Evolutionary conservation across 2,888 invertebrate genomes (phyloP).

Genomic region (Microplitis manilae): DNA sequence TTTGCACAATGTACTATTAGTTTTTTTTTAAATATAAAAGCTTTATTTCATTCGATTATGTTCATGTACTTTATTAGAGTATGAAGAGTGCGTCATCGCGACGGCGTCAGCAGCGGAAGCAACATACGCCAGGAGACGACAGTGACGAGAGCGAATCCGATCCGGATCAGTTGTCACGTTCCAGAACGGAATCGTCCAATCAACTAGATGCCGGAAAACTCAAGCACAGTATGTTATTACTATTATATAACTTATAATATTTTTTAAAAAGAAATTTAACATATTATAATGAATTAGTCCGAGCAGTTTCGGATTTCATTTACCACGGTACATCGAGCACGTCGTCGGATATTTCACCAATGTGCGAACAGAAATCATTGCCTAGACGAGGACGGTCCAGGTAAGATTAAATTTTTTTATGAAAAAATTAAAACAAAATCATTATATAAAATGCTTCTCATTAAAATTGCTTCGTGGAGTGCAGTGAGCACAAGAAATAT

Average conservation of each 20-base stretch:
- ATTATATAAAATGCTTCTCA: slow-evolving; percentile 22
- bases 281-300: slow-evolving; percentile 60
- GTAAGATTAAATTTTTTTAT: slow-evolving; percentile 67
- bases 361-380: slow-evolving; percentile 84
- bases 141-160: slow-evolving; percentile 85
- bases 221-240: slow-evolving; percentile 77
- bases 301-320: slow-evolving; percentile 78
- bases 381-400: slow-evolving; percentile 81
- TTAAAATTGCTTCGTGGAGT: slow-evolving; percentile 29
- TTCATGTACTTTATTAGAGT: slow-evolving; percentile 56
- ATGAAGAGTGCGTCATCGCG: slow-evolving; percentile 73
- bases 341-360: slow-evolving; percentile 84
- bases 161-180: slow-evolving; percentile 81
- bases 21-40: too few species aligned
- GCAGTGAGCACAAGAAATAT: slow-evolving; percentile 33
- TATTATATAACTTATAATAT: not conserved
- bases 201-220: slow-evolving; percentile 80
- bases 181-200: slow-evolving; percentile 83
- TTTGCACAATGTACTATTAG: too few species aligned
- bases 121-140: slow-evolving; percentile 74
- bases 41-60: too few species aligned
- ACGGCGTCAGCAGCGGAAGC: slow-evolving; percentile 76
- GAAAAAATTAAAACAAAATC: not conserved
- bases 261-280: too few species aligned
- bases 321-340: slow-evolving; percentile 85